Percentiles rank a stretch among this genome's conserved stretches.
Conservation (phyloP, 2,113 vertebrate species). For the Egretta garzetta region DNA sequence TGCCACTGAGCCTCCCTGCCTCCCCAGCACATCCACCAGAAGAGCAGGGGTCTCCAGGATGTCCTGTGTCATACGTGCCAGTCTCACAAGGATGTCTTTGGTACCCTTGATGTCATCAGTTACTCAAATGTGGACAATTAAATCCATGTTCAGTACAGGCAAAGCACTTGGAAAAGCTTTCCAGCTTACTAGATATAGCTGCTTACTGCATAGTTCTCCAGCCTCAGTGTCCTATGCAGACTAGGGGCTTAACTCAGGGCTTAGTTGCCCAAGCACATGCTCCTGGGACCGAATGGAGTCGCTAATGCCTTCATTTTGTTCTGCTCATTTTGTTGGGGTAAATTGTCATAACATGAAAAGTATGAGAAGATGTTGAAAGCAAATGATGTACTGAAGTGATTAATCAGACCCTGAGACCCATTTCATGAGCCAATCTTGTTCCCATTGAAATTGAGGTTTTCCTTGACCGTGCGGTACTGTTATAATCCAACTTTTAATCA, state of each 20-base stretch:
- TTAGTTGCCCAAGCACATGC: background rate
- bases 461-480: background rate
- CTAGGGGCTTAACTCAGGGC: background rate
- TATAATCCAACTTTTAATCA: background rate
- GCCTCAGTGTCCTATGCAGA: background rate
- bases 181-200: background rate
- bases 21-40: background rate
- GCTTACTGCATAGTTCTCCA: background rate
- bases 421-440: background rate
- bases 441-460: background rate
- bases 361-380: background rate
- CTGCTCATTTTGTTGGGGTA: background rate
- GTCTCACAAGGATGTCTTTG: background rate
- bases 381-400: background rate
- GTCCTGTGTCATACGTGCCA: background rate
- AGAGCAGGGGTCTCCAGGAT: background rate
- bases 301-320: background rate
- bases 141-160: background rate
- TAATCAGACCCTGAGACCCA: background rate
- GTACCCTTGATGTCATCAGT: background rate
- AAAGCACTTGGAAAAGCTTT: background rate
- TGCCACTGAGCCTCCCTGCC: background rate
- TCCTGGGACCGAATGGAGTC: background rate
- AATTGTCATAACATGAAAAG: background rate
- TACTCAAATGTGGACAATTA: background rate